A percentile compares a stretch with the other conserved stretches of the same genome.
phyloP scores from a whole-genome alignment of 1,140 invertebrate species.

The Cotesia chilonis region DNA sequence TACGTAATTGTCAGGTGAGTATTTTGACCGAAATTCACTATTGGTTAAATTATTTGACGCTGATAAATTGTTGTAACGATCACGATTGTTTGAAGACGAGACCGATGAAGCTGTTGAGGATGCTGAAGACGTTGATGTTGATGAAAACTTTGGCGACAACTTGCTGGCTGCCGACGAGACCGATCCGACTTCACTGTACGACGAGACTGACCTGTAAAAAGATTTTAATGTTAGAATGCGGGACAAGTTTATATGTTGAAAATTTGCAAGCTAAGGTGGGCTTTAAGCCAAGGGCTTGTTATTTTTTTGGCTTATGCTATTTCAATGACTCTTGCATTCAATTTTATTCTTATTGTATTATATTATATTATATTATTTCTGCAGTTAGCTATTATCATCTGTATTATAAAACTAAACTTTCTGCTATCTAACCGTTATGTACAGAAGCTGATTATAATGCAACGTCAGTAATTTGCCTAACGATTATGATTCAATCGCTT shows the following conservation, averaged over 20 bases:
- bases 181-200: slow-evolving; percentile 48
- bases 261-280: slow-evolving; percentile 18
- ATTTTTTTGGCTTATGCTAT: slow-evolving; percentile 20
- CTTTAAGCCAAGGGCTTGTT: slow-evolving; percentile 52
- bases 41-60: slow-evolving; percentile 58
- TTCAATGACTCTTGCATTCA: background rate
- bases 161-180: slow-evolving; percentile 33
- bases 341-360: background rate
- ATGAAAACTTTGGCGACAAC: slow-evolving; percentile 39
- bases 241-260: slow-evolving; percentile 14
- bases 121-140: slow-evolving; percentile 35
- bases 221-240: slow-evolving; percentile 42
- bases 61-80: slow-evolving; percentile 15
- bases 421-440: too few relatives aligned
- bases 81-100: slow-evolving; percentile 37
- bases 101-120: slow-evolving; percentile 38
- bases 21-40: slow-evolving; percentile 71
- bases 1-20: slow-evolving; percentile 71
- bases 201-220: slow-evolving; percentile 58
- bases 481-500: too few relatives aligned
- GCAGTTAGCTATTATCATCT: too few relatives aligned
- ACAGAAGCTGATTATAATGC: too few relatives aligned
- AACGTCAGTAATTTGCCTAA: too few relatives aligned
- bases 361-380: too few relatives aligned
- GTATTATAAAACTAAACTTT: too few relatives aligned